Evolutionary conservation across 2,888 invertebrate species (phyloP), one percentile per base, ranked within the genome.

Genomic region (Pyralis farinalis): DNA sequence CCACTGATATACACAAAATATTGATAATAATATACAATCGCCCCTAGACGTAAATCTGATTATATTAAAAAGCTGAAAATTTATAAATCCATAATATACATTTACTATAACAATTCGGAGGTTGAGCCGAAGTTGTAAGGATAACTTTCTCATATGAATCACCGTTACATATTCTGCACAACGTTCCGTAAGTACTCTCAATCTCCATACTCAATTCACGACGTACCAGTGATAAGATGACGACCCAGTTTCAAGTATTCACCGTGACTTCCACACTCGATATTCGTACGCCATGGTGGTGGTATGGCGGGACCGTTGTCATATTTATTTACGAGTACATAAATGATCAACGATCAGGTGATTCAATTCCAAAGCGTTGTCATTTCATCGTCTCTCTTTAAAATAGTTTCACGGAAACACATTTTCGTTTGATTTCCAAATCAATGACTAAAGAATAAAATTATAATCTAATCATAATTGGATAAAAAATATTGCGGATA

Each of bases 31-130:
- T 77, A 77, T 77, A 76, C 69, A 77, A 68, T 69, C 70, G 63
- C 68, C 68, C 63, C 71, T 72, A 75, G 58, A 65, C 61, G 61
- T 69, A 73, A 74, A 76, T 72, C 75, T 64, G 81, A 83, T 84
- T 80, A 80, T 71, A 79, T 78, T 79, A 74, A 77, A 81, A 86
- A 82, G 82, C 82, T 76, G 78, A 74, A 76, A 79, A 77, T 81
- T 78, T 73, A 78, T 75, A 78, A 81, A 81, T 78, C 71, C 82
- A 81, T 80, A 78, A 82, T 80, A 81, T 82, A 82, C 82, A 82
- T 63, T 64, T 58, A 72, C 68, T 66, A 64, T 71, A 74, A 72
- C 72, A 71, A 68, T 65, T 65, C 59, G 55, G 63, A 54, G 49
- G 53, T 54, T 53, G 57, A 55, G 52, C 58, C 60, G 55, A 55